Evolutionary conservation across 2,797 vertebrate genomes (phyloP), one percentile per base, ranked within the genome.

Genomic region (Myoxocephalus aenaeus): DNA sequence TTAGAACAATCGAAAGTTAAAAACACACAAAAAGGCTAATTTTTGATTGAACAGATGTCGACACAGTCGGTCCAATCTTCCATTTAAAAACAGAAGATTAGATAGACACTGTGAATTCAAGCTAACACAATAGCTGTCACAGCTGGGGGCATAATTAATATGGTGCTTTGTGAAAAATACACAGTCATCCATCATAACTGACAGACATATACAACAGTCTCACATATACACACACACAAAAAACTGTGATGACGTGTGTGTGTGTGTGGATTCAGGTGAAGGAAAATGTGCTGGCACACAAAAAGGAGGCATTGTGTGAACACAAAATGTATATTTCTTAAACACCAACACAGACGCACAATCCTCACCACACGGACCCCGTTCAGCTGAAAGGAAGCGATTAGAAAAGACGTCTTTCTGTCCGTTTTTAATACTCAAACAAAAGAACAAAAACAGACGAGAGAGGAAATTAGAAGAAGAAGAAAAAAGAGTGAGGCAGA

Each of bases 171-270:
- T 75, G 82, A 80, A 77, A 75, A 86, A 88, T 38, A 81, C 68
- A 72, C 68, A 72, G 61, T 27, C 81, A 71, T 85, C 87, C 42
- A 83, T 87, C 81, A 86, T 81, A 48, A 76, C 20, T 61, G 75
- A 83, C 83, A 77, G 50, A 77, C 65, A 77, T n/a, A n/a, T n/a
- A n/a, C n/a, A 25, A 80, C 22, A 38, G 15, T 3, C 36, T 4
- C n/a, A 63, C 63, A n/a, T n/a, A n/a, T n/a, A 34, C 58, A 29
- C 20, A n/a, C 44, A 14, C 56, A 50, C 53, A 42, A 34, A 34
- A 34, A 34, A 34, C 34, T 2, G 32, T 32, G 32, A 34, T 34
- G 34, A 8, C 36, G 12, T 3, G 48, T 71, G 66, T 34, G 46
- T 34, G 7, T 34, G n/a, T 27, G 5, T 29, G 29, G 29, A 29